Evolutionary conservation across 2,888 invertebrate species (phyloP).

Genomic region (Nephrotoma flavescens): DNA sequence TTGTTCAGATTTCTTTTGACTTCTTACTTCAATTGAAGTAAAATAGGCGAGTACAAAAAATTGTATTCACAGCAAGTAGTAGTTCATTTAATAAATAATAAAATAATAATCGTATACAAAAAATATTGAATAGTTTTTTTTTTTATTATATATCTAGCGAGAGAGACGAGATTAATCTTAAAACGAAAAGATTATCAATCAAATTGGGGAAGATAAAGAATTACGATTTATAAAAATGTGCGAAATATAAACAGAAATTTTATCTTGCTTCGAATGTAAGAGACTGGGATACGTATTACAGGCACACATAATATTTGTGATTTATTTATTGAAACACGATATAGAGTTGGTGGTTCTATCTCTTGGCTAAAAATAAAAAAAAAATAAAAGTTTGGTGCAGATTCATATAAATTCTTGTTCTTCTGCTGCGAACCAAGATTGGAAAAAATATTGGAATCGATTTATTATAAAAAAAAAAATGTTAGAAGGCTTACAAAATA

Average conservation of each 20-base stretch:
- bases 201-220: background rate
- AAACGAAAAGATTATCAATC: background rate
- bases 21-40: background rate
- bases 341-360: background rate
- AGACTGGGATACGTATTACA: background rate
- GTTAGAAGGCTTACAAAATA: background rate
- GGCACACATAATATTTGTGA: background rate
- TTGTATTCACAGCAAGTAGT: background rate
- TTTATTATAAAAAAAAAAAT: background rate
- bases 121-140: background rate
- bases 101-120: background rate
- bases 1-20: background rate
- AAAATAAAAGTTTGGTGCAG: background rate
- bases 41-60: background rate
- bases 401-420: background rate
- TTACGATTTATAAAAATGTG: background rate
- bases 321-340: background rate
- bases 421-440: background rate
- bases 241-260: background rate
- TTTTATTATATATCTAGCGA: background rate
- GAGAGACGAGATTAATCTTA: background rate
- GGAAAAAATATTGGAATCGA: background rate
- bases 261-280: background rate
- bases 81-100: background rate
- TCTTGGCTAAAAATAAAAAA: background rate